Conservation (phyloP, 2,888 invertebrate genomes). For the Pyralis farinalis region DNA sequence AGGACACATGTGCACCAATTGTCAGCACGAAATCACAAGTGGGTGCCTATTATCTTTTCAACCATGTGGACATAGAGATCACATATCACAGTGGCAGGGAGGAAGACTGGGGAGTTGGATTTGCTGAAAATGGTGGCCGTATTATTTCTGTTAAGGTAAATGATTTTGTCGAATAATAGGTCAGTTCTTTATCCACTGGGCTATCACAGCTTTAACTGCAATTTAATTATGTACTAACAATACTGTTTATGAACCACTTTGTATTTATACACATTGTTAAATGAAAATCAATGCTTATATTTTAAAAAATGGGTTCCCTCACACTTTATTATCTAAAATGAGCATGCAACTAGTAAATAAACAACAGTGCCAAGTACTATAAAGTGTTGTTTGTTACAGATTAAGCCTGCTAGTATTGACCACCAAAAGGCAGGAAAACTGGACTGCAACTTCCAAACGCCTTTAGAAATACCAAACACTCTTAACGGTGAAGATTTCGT, state of each 20-base stretch:
- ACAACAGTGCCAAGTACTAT: too few species aligned
- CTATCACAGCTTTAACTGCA: too few species aligned
- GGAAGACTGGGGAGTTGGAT: slow-evolving; percentile 93
- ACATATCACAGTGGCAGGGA: slow-evolving; percentile 94
- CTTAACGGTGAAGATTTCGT: slow-evolving; percentile 74
- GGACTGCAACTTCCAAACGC: slow-evolving; percentile 76
- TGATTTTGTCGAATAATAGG: too few species aligned
- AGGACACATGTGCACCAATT: slow-evolving; percentile 80
- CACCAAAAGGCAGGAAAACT: slow-evolving; percentile 64
- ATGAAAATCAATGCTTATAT: too few species aligned
- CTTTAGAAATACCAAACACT: slow-evolving; percentile 86
- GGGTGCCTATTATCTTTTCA: slow-evolving; percentile 95
- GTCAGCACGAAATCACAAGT: slow-evolving; percentile 81
- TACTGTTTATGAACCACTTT: too few species aligned
- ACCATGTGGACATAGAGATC: slow-evolving; percentile 96
- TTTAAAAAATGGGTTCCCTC: too few species aligned
- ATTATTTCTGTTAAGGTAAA: slow-evolving; percentile 90
- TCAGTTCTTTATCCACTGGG: too few species aligned
- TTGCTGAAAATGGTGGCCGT: slow-evolving; percentile 91
- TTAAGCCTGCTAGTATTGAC: slow-evolving; percentile 80
- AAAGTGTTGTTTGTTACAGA: slow-evolving; percentile 31
- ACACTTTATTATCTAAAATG: too few species aligned
- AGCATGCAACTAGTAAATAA: too few species aligned
- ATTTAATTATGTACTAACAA: too few species aligned
- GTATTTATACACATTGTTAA: too few species aligned